Evolutionary conservation across 2,888 invertebrate species (phyloP), one percentile per base, ranked within the genome.

Genomic region (Drosophila kanekoi): DNA sequence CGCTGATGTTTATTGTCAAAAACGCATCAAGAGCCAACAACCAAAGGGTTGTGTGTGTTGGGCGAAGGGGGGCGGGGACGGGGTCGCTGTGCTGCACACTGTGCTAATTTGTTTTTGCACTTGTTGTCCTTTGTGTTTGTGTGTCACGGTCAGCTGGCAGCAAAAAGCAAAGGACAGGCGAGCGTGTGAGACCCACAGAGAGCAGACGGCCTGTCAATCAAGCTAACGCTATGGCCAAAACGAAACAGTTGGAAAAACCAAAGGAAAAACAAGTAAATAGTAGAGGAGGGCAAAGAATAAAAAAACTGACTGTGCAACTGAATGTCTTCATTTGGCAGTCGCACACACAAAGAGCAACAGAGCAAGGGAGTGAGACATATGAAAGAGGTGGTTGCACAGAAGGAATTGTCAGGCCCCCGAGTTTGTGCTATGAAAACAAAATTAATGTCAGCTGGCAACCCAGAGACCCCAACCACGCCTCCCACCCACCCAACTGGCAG

Each of bases 1-100:
- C 71, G 67, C 69, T 81, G 87, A 71, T 72, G 87, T 78, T 83
- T 84, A 83, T 78, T 81, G 84, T 87, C 82, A 86, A 76, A 82
- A 87, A 86, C 65, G 69, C 76, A 86, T 86, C 69, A 75, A 32
- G 28, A 44, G 33, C 47, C 32, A 32, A 41, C 41, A 20, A 5
- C 28, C 23, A 44, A 44, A 44, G 44, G 35, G 20, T 44, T 23
- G 8, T 8, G 13, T 4, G 3, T 23, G 23, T 23, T 23, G 23
- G 23, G 5, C 23, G 33, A 33, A 13, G 0, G 16, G 28, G 8
- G 10, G n/a, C n/a, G n/a, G n/a, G n/a, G n/a, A n/a, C 18, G 35
- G 20, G 8, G 16, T 38, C 4, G 2, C 54, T 43, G 48, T 1
- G 6, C 54, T 43, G 48, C 49, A 53, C 44, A 63, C 45, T 60